Base-by-base conservation (phyloP, 2,888 invertebrate species). In the Adelognathus sp. region DNA sequence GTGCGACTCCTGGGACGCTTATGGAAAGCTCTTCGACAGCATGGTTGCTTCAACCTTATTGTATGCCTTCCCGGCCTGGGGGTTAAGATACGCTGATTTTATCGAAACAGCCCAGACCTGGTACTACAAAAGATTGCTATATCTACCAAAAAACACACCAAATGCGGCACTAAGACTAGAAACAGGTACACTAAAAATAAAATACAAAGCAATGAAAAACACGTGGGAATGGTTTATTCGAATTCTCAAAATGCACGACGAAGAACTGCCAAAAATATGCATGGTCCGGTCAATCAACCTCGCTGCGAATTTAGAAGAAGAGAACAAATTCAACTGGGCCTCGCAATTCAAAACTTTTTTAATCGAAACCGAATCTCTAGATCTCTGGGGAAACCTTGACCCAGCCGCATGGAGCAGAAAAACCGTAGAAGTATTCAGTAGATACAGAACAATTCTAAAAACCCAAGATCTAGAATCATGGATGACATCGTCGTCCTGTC, bases 81-180 rank as follows among this genome's bases (percentile, higher is more conserved):
- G 60, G 6, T 46, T 71, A 6, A 41, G 50, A 27, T 63, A 46
- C 33, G 16, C 29, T 18, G 46, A 71, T 31, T 24, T 29, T 5
- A 41, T 71, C 41, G 71, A 71, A 27, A 7, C 9, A 14, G 61
- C 39, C 29, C 71, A 71, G 54, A 44, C 50, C 11, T 11, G 9
- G n/a, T 71, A 61, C 3, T 46, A 61, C 3, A 61, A 71, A 61
- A 71, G 36, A 61, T 16, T 44, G 7, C 39, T 71, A 6, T 39
- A 14, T 3, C 7, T 71, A 5, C 41, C 71, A 6, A 44, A 7
- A n/a, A 61, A 46, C 18, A 61, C 71, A 11, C 16, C 71, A 14
- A 41, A 18, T 16, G 36, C 41, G 2, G 11, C 39, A n/a, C 61
- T 46, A 6, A 46, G 46, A 9, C 46, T 46, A 1, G 36, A 56